These are phyloP conservation scores for Schizothorax lantsangensis DNA, from an alignment of 2,797 vertebrate genomes.

Conservation along the genomic window DNA sequence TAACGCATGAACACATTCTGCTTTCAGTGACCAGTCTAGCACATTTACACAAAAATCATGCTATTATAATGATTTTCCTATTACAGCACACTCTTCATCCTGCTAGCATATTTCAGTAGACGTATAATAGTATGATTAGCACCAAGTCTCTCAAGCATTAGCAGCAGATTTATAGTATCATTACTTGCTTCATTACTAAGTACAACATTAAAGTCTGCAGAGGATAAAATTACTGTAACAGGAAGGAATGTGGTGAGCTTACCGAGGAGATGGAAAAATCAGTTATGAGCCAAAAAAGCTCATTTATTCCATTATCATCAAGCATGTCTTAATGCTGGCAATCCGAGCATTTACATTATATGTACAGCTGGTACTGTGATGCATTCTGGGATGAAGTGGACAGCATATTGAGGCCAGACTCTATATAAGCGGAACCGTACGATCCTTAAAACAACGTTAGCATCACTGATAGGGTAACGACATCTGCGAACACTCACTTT, in stretches of 20 bases:
- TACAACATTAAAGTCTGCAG: conserved; percentile 46
- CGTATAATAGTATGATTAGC: conserved; percentile 42
- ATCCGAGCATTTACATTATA: conserved; percentile 15
- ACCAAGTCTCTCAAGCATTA: conserved; percentile 26
- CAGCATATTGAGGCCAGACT: background rate
- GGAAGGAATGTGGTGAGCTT: conserved; percentile 44
- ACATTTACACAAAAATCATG: background rate
- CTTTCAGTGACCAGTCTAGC: background rate
- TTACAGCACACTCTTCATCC: conserved; percentile 4
- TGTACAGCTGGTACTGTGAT: conserved; percentile 25
- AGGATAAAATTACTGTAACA: conserved; percentile 41
- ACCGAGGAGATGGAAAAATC: conserved; percentile 30
- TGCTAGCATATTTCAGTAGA: conserved; percentile 6
- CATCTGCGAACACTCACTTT: conserved; percentile 77
- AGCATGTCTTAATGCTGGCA: conserved; percentile 12
- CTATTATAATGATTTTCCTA: conserved; percentile 22
- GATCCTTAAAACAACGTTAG: background rate
- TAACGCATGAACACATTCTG: background rate
- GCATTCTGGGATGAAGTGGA: conserved; percentile 17
- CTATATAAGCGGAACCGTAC: background rate
- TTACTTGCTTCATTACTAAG: conserved; percentile 48
- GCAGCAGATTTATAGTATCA: conserved; percentile 47
- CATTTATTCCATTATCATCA: conserved; percentile 46
- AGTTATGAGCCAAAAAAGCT: conserved; percentile 26
- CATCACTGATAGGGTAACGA: too few relatives aligned